Evolutionary conservation across 2,797 vertebrate genomes (phyloP).

Genomic region (Falco peregrinus): DNA sequence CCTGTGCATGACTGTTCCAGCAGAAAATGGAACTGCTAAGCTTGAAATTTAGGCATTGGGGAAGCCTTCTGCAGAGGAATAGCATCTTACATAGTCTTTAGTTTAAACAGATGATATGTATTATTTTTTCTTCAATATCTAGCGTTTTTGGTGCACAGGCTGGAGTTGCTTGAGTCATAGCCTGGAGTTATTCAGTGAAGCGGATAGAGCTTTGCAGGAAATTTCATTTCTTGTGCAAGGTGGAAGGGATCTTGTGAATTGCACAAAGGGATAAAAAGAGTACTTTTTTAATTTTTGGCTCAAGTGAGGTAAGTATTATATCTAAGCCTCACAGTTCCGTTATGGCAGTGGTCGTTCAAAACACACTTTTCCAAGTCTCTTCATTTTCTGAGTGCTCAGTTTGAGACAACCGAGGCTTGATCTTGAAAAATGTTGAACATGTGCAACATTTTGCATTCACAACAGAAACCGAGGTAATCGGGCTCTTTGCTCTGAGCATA

Average conservation of each 20-base stretch:
- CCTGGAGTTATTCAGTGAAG: background rate
- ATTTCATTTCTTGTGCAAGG: background rate
- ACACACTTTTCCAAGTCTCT: background rate
- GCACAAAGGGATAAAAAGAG: background rate
- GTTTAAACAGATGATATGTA: background rate
- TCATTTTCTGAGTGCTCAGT: background rate
- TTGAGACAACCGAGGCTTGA: background rate
- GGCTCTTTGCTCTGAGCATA: background rate
- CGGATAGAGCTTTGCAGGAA: background rate
- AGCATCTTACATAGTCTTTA: background rate
- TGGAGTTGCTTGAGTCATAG: background rate
- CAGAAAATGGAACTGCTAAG: background rate
- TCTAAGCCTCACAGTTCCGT: background rate
- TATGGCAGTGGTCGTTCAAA: background rate
- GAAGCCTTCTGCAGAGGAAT: background rate
- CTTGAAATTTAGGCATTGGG: background rate
- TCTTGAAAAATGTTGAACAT: background rate
- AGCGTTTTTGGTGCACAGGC: background rate
- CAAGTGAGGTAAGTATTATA: background rate
- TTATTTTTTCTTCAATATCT: background rate
- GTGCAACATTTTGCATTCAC: background rate
- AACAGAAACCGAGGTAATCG: background rate
- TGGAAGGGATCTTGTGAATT: background rate
- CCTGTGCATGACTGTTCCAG: background rate
- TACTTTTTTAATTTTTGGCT: background rate